Base-by-base conservation (phyloP, 2,113 vertebrate genomes). In the Piprites chloris region DNA sequence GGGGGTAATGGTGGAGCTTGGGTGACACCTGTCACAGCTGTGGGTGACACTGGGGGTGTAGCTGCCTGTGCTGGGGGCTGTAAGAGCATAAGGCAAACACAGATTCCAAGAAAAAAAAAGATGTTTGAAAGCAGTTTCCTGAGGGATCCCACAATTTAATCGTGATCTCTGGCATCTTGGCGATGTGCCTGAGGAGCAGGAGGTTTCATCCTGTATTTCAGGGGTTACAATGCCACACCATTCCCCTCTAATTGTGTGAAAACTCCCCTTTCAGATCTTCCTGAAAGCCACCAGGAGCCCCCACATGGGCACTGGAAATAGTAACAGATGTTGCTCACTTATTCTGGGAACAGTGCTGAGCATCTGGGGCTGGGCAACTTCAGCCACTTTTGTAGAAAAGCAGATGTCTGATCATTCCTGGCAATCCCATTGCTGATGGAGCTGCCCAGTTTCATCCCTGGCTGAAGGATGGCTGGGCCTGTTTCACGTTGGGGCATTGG, bases 11-110 rank as follows among this genome's bases (percentile, higher is more conserved):
- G 23, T 30, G 14, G 53, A 65, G 55, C 50, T 11, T 3, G 3
- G 19, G 65, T 83, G 85, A n/a, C 42, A 58, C 28, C n/a, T 49
- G 78, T 44, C 41, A 26, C 59, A 66, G n/a, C 26, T 44, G 9
- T 15, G 55, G 5, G 47, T 71, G 75, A 24, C 52, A 33, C 33
- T 30, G 46, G 19, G 33, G 11, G 9, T n/a, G 62, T 8, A 47
- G 47, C 35, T 19, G 26, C 26, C 56, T 12, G 9, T 78, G 13
- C 33, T 14, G 4, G 23, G 33, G 37, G 9, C 26, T 78, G 44
- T 23, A 27, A 41, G 10, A 14, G 21, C 1, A 1, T 10, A 6
- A 55, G 11, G 12, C 0, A 3, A 75, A 27, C 2, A 24, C 1
- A 7, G 6, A 5, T 53, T 71, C 4, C 3, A 55, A 46, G n/a